These are phyloP conservation scores for Ciconia boyciana DNA, from an alignment of 2,113 vertebrate genomes.

Conservation along the genomic window DNA sequence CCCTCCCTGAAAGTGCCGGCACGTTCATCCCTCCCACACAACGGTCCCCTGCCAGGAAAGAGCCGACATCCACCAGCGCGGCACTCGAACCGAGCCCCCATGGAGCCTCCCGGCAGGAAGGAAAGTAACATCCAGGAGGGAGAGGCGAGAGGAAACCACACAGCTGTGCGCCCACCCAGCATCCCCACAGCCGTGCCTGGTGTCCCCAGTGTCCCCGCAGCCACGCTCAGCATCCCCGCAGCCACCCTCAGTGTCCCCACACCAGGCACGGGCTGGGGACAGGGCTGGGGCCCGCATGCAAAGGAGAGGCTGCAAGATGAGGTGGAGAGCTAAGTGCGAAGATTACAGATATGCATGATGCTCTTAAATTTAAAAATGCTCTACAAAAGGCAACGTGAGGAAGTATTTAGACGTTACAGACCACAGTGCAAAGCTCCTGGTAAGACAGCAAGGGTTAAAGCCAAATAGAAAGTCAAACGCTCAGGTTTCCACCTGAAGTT, in stretches of 20 bases:
- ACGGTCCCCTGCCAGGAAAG: fast-evolving
- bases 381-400: fast-evolving
- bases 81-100: fast-evolving
- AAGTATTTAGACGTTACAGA: not conserved
- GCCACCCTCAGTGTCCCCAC: not conserved
- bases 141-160: not conserved
- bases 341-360: fast-evolving
- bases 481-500: not conserved
- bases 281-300: not conserved
- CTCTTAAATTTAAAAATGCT: not conserved
- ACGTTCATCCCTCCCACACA: not conserved
- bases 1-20: fast-evolving
- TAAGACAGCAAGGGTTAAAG: not conserved
- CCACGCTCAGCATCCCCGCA: not conserved
- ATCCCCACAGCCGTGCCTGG: fast-evolving
- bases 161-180: fast-evolving
- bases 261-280: fast-evolving
- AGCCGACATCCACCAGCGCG: fast-evolving
- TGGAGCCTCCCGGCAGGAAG: fast-evolving
- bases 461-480: fast-evolving
- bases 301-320: not conserved
- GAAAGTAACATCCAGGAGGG: fast-evolving
- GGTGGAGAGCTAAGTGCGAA: fast-evolving
- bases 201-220: not conserved
- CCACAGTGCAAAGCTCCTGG: not conserved